Conservation (phyloP, 2,888 invertebrate species). For the Cantharis nigra region DNA sequence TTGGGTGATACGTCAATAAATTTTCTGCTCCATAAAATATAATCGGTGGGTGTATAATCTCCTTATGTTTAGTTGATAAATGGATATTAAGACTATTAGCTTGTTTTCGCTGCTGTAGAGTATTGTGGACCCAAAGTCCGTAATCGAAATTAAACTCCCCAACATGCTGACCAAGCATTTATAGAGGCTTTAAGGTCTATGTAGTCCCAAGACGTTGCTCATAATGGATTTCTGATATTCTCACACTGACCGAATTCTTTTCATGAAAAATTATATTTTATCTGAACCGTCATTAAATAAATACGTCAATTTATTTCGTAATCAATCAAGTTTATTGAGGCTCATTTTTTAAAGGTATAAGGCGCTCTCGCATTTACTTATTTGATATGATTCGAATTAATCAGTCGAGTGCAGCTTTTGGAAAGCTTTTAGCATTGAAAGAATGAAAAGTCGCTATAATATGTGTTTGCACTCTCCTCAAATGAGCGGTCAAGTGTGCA, state of each 20-base stretch:
- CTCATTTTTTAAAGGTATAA: background rate
- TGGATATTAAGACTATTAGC: constrained; percentile 15
- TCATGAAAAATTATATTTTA: constrained; percentile 6
- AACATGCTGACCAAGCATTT: constrained; percentile 27
- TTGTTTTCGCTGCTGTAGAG: constrained; percentile 19
- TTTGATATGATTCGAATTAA: background rate
- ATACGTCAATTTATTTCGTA: background rate
- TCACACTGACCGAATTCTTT: constrained; percentile 27
- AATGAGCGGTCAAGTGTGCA: constrained; percentile 28
- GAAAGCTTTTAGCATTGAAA: constrained; percentile 23
- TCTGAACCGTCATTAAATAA: background rate
- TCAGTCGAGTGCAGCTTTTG: background rate
- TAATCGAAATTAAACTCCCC: constrained; percentile 24
- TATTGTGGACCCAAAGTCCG: constrained; percentile 8
- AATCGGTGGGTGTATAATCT: background rate
- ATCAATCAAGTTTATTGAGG: background rate
- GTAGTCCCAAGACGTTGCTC: constrained; percentile 19
- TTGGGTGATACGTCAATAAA: background rate
- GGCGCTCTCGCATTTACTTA: background rate
- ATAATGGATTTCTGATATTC: constrained; percentile 26
- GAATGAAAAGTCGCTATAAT: constrained; percentile 21
- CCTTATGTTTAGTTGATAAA: constrained; percentile 12
- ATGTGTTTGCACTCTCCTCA: constrained; percentile 17
- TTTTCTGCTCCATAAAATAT: background rate
- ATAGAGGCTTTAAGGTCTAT: constrained; percentile 15